Evolutionary conservation across 2,888 invertebrate genomes (phyloP).

Genomic region (Punctoribates punctum): DNA sequence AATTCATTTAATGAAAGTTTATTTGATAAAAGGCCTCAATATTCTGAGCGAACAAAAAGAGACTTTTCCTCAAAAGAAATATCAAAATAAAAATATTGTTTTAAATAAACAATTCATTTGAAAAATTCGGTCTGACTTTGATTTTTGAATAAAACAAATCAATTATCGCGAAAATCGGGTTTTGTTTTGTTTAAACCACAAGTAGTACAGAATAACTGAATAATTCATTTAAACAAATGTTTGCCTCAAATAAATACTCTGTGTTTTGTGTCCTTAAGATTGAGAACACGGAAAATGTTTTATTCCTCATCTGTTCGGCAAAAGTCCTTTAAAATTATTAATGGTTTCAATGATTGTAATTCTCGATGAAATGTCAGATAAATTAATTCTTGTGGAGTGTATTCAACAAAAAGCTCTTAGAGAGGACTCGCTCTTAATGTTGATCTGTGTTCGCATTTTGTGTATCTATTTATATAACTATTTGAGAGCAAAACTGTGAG

Average conservation of each 20-base stretch:
- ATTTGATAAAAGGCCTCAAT: neutral
- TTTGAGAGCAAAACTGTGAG: no score
- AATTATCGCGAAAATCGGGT: neutral
- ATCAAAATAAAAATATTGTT: neutral
- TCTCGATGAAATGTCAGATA: neutral
- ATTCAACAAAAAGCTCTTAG: no score
- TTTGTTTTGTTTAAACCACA: constrained; percentile 6
- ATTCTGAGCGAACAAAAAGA: neutral
- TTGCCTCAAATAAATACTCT: neutral
- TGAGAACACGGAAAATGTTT: neutral
- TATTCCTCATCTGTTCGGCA: neutral
- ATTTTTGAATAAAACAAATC: neutral
- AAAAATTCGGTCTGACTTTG: neutral
- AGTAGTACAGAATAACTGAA: neutral
- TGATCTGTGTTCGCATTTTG: no score
- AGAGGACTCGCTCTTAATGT: no score
- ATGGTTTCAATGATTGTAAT: constrained; percentile 1
- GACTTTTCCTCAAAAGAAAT: no score
- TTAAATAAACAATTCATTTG: neutral
- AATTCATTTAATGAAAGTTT: neutral
- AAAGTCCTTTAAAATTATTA: neutral
- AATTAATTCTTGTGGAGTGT: neutral
- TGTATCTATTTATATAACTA: no score
- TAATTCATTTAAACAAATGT: constrained; percentile 8
- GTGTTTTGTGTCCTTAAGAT: constrained; percentile 10